Evolutionary conservation across 2,888 invertebrate genomes (phyloP).

Genomic region (Stenoptilia bipunctidactyla): DNA sequence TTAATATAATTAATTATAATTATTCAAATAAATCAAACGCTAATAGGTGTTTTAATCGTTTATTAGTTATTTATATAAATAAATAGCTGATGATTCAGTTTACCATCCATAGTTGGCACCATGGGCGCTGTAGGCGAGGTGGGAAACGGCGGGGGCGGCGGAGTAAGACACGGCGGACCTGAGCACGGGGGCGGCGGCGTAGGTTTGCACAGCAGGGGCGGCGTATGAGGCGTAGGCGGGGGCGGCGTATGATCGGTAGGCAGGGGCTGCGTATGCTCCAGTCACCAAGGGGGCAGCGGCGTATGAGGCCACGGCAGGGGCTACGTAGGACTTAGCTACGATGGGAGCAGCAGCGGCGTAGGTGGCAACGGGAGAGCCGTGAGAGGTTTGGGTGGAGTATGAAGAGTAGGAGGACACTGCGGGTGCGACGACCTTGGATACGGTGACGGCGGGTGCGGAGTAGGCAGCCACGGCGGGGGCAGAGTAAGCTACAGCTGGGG

Average conservation of each 20-base stretch:
- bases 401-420: conserved; percentile 35
- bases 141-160: conserved; percentile 73
- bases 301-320: conserved; percentile 40
- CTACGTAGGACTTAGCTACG: conserved; percentile 23
- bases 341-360: conserved; percentile 26
- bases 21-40: no score
- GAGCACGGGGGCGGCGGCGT: conserved; percentile 40
- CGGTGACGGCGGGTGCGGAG: conserved; percentile 31
- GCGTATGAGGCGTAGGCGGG: conserved; percentile 53
- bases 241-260: conserved; percentile 26
- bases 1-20: no score
- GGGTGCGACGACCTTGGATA: conserved; percentile 45
- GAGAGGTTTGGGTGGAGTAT: conserved; percentile 30
- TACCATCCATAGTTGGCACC: conserved; percentile 59
- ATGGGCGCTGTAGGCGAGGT: conserved; percentile 74
- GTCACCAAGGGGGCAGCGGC: conserved; percentile 19
- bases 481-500: conserved; percentile 44
- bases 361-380: conserved; percentile 29
- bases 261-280: conserved; percentile 18
- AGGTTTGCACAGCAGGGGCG: conserved; percentile 39
- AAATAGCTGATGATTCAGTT: conserved; percentile 14
- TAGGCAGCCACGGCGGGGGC: conserved; percentile 61
- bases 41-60: no score
- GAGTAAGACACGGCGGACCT: conserved; percentile 57
- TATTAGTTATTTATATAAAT: no score